Conservation (phyloP, 35 echinoderm and acorn worm genomes). For the Heliocidaris tuberculata region DNA sequence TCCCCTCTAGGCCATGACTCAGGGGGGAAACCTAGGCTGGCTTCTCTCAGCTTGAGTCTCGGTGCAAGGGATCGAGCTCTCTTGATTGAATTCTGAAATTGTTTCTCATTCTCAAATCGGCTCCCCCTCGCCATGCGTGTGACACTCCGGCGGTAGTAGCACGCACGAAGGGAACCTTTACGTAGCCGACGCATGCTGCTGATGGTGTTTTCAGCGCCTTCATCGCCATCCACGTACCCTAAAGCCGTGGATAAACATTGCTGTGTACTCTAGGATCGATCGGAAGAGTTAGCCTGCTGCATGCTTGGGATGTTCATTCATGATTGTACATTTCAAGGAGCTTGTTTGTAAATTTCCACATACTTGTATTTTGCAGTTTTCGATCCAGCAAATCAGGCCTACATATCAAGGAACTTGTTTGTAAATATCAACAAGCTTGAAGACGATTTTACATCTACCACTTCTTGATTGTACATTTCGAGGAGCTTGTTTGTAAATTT, state of each 20-base stretch:
- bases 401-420: neutral
- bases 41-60: slow-evolving; percentile 30
- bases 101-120: slow-evolving; percentile 23
- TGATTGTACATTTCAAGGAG: neutral
- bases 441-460: neutral
- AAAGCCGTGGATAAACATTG: slow-evolving; percentile 16
- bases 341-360: neutral
- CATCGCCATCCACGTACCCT: neutral
- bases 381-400: neutral
- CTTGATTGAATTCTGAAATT: slow-evolving; percentile 45
- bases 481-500: neutral
- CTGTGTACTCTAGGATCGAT: neutral
- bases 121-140: neutral
- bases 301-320: neutral
- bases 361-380: neutral
- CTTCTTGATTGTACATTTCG: neutral
- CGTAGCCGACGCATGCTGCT: neutral
- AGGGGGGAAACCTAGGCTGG: neutral
- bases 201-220: neutral
- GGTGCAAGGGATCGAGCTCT: slow-evolving; percentile 20
- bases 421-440: neutral
- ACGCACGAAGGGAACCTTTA: neutral
- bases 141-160: neutral
- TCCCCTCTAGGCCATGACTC: slow-evolving; percentile 10
- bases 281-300: neutral